These are phyloP conservation scores for Melopsittacus undulatus DNA, from an alignment of 2,797 vertebrate species.

Conservation along the genomic window DNA sequence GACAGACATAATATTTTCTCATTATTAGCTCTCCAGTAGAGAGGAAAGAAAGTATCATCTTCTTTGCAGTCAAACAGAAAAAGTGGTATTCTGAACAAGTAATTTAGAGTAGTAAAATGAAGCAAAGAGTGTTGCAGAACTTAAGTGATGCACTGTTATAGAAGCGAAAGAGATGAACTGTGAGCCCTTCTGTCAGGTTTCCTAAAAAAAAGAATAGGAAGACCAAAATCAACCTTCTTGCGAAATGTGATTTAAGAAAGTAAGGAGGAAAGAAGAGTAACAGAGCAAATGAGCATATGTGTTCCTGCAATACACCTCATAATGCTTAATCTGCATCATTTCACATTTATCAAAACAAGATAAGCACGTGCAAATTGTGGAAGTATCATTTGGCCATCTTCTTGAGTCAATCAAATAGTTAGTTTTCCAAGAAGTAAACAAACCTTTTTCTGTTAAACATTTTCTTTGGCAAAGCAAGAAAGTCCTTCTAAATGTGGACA, in stretches of 20 bases:
- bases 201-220: slow-evolving; percentile 9
- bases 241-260: slow-evolving; percentile 53
- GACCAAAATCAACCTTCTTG: background rate
- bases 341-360: slow-evolving; percentile 34
- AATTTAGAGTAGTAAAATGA: slow-evolving; percentile 62
- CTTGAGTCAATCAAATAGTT: background rate
- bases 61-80: slow-evolving; percentile 61
- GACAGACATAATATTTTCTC: slow-evolving; percentile 76
- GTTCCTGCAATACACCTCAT: background rate
- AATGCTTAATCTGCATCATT: slow-evolving; percentile 17
- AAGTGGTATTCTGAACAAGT: slow-evolving; percentile 60
- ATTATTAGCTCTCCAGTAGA: slow-evolving; percentile 74
- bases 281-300: background rate
- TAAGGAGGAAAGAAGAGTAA: background rate
- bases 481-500: background rate
- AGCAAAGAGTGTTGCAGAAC: slow-evolving; percentile 20
- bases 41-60: slow-evolving; percentile 35
- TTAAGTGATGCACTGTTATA: slow-evolving; percentile 53
- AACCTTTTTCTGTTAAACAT: background rate
- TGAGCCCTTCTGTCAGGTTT: slow-evolving; percentile 32
- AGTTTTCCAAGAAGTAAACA: background rate
- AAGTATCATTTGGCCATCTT: background rate
- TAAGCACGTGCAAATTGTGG: slow-evolving; percentile 14
- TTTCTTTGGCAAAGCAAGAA: background rate
- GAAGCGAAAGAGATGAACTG: slow-evolving; percentile 33